phyloP scores from a whole-genome alignment of 1,140 invertebrate species.

The Leptinotarsa lineolata region DNA sequence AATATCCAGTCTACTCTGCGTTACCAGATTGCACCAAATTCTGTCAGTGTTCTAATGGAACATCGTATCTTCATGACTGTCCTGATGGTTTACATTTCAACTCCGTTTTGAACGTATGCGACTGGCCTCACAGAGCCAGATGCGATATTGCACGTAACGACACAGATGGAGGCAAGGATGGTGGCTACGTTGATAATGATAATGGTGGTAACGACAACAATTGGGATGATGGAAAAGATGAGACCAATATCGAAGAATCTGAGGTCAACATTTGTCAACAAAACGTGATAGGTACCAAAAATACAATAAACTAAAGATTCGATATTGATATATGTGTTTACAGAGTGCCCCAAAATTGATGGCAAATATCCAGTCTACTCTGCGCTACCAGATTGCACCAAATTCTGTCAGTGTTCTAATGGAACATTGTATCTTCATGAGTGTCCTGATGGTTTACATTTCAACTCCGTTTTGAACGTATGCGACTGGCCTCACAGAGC shows the following conservation, averaged over 20 bases:
- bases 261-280: neutral
- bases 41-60: conserved; percentile 61
- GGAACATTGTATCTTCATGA: conserved; percentile 54
- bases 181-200: neutral
- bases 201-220: neutral
- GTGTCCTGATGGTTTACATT: conserved; percentile 52
- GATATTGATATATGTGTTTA: conserved; percentile 6
- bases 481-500: conserved; percentile 54
- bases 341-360: conserved; percentile 27
- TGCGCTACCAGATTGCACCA: conserved; percentile 59
- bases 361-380: conserved; percentile 54
- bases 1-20: too few relatives aligned
- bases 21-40: conserved; percentile 61
- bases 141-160: neutral
- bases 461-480: conserved; percentile 49
- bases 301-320: neutral
- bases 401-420: conserved; percentile 63
- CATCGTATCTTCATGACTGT: conserved; percentile 57
- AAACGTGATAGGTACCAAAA: neutral
- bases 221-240: too few relatives aligned
- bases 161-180: neutral
- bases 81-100: conserved; percentile 61
- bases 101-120: conserved; percentile 58
- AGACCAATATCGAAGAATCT: too few relatives aligned
- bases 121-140: conserved; percentile 54